These are phyloP conservation scores for Anthoscopus minutus DNA, from an alignment of 2,113 vertebrate genomes.

Conservation along the genomic window DNA sequence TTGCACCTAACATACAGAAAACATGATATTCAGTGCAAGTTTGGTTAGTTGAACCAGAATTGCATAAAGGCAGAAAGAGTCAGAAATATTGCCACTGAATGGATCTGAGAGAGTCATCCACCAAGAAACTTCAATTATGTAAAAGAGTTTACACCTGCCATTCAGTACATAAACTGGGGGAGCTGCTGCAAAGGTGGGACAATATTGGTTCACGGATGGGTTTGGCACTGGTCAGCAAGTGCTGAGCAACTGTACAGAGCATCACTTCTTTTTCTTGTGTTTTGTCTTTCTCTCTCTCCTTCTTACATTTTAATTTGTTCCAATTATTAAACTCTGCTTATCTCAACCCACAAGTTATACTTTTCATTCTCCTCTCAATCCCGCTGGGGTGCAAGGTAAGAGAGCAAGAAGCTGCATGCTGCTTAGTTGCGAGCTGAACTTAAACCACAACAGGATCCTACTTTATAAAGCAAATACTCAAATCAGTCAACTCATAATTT, in stretches of 20 bases:
- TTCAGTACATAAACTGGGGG: background rate
- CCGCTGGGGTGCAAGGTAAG: background rate
- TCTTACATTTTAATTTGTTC: background rate
- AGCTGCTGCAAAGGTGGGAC: background rate
- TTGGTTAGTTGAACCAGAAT: background rate
- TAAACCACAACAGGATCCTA: background rate
- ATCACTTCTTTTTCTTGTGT: background rate
- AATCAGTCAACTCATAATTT: background rate
- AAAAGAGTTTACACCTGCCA: background rate
- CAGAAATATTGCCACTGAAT: background rate
- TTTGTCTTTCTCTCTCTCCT: background rate
- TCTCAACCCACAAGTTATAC: background rate
- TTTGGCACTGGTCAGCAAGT: background rate
- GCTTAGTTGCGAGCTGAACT: background rate
- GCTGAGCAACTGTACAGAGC: background rate
- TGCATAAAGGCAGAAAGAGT: background rate
- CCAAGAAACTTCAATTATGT: background rate
- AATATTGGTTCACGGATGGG: fast-evolving
- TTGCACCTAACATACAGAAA: background rate
- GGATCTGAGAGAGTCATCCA: background rate
- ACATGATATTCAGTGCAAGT: background rate
- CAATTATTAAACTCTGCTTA: background rate
- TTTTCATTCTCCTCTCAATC: background rate
- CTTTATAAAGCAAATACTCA: background rate
- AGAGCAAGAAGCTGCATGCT: background rate